Percentiles rank a stretch among this genome's conserved stretches.
Evolutionary conservation across 2,888 invertebrate genomes (phyloP).

Genomic region (Reticulitermes lucifugus): DNA sequence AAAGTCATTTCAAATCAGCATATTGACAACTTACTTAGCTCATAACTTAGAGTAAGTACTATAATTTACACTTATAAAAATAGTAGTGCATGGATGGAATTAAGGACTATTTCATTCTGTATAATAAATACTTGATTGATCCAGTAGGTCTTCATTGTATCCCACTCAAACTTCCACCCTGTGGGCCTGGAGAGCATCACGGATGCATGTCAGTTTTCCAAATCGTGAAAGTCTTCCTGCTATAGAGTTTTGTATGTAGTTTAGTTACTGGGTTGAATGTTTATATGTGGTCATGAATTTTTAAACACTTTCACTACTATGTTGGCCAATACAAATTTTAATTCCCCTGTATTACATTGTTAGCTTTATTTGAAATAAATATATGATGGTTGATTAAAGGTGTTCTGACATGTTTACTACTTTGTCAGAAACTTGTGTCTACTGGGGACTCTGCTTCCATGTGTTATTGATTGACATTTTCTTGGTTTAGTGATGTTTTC

Average conservation of each 20-base stretch:
- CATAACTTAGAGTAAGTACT: background rate
- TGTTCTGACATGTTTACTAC: too few relatives aligned
- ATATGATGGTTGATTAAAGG: too few relatives aligned
- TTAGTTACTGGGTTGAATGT: too few relatives aligned
- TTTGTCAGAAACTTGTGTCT: too few relatives aligned
- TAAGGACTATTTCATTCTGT: background rate
- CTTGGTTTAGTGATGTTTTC: too few relatives aligned
- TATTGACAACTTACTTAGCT: background rate
- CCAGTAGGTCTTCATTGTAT: background rate
- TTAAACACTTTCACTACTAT: too few relatives aligned
- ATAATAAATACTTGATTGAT: background rate
- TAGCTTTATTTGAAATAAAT: too few relatives aligned
- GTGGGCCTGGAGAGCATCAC: slow-evolving; percentile 35
- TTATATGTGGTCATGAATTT: too few relatives aligned
- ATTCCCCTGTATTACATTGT: too few relatives aligned
- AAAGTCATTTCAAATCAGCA: background rate
- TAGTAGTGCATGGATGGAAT: background rate
- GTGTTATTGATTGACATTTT: too few relatives aligned
- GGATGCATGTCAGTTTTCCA: slow-evolving; percentile 39
- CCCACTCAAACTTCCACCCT: background rate
- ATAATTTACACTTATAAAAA: background rate
- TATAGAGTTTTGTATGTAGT: background rate
- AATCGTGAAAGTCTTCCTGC: background rate
- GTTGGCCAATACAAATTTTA: too few relatives aligned
- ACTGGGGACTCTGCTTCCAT: too few relatives aligned